Conservation (phyloP, 2,888 invertebrate genomes). For the Mythimna pallens region DNA sequence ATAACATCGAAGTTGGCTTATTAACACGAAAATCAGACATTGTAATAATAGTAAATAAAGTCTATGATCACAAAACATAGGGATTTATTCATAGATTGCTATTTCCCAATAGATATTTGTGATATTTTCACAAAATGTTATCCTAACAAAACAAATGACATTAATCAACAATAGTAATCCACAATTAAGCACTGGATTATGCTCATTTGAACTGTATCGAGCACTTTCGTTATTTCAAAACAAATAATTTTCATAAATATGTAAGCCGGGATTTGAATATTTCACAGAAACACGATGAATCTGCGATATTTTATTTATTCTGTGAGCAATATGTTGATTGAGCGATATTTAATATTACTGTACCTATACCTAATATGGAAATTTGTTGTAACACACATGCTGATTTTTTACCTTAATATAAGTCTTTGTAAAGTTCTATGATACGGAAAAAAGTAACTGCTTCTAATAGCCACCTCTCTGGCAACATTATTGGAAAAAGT, state of each 20-base stretch:
- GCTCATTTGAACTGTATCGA: constrained; percentile 60
- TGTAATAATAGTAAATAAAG: constrained; percentile 2
- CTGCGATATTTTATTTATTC: constrained; percentile 42
- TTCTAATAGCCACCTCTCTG: neutral
- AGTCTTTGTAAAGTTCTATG: neutral
- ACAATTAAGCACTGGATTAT: constrained; percentile 64
- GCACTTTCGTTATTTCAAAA: constrained; percentile 49
- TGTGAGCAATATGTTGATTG: constrained; percentile 40
- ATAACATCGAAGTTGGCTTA: constrained; percentile 1
- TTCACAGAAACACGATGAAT: constrained; percentile 25
- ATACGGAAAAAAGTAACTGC: neutral
- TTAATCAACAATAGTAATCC: constrained; percentile 64
- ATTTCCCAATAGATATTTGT: constrained; percentile 25
- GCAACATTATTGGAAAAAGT: neutral
- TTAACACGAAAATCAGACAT: neutral
- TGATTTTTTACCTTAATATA: neutral
- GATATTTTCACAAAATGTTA: constrained; percentile 36
- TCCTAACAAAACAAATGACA: constrained; percentile 34
- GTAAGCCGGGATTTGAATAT: constrained; percentile 52
- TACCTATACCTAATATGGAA: constrained; percentile 7
- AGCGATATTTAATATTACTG: constrained; percentile 35
- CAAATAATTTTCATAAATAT: constrained; percentile 58
- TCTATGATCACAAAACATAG: neutral
- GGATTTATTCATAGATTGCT: constrained; percentile 13
- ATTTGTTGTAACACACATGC: neutral